Base-by-base conservation (phyloP, 2,888 invertebrate species). In the Dryobotodes eremita region DNA sequence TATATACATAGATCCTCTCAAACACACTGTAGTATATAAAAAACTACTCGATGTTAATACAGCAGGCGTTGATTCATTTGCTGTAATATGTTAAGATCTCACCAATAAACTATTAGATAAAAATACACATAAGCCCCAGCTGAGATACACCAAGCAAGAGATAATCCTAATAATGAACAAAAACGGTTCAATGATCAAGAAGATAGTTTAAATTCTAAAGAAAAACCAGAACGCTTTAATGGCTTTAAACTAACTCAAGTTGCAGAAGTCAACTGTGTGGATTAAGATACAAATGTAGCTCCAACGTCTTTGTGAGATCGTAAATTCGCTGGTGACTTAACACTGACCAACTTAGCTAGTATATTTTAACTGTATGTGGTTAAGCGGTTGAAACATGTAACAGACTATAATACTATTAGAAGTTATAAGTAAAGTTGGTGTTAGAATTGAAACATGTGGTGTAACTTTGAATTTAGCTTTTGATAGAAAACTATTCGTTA, bases 241-340 rank as follows among this genome's bases (percentile, higher is more conserved):
- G 53, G 76, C 70, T 82, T 70, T 70, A 80, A 80, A 68, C 50
- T 69, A 65, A 72, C 72, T 59, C 8, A 48, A 76, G 42, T 80
- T 64, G n/a, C 61, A 84, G 65, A 73, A 76, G 75, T 68, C 61
- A 70, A 62, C 70, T 62, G 31, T 26, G n/a, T 31, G 73, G 76
- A 84, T 76, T 83, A 76, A 84, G 76, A 80, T 73, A 71, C 72
- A 71, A 70, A 57, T 55, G 76, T 73, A 59, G 50, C 75, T 55
- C 62, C 36, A 73, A 31, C 65, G 57, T 59, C 72, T 73, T 76
- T 65, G 70, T 80, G 46, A 71, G 79, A 50, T 83, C 84, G 75
- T 83, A 83, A 83, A 83, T 83, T 73, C 7, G 0, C 59, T 62
- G 80, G 83, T 80, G 83, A 83, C 80, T 84, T 84, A 84, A 48